Evolutionary conservation across 2,888 invertebrate species (phyloP).

Genomic region (Cremastobaeus sp.): DNA sequence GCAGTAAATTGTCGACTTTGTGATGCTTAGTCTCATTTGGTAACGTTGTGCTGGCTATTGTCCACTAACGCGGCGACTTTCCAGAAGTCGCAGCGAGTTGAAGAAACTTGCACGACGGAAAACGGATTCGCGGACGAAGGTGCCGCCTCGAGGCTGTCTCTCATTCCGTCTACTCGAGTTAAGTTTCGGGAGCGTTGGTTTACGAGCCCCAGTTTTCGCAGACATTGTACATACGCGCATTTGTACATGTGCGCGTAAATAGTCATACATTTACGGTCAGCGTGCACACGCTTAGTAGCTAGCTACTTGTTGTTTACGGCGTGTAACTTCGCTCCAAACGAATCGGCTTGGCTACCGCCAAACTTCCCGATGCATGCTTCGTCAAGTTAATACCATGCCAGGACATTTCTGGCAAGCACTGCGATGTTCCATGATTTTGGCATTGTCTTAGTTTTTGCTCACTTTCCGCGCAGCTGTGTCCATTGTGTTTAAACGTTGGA

Average conservation of each 20-base stretch:
- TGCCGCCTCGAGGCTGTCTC: conserved; percentile 55
- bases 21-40: conserved; percentile 56
- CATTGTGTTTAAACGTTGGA: conserved; percentile 5
- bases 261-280: conserved; percentile 61
- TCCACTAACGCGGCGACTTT: conserved; percentile 60
- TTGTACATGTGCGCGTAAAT: conserved; percentile 57
- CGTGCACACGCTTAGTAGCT: conserved; percentile 63
- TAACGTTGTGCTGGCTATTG: conserved; percentile 48
- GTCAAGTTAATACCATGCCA: conserved; percentile 69
- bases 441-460: conserved; percentile 46
- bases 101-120: conserved; percentile 58
- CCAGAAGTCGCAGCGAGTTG: conserved; percentile 55
- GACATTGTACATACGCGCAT: conserved; percentile 63
- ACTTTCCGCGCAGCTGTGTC: conserved; percentile 26
- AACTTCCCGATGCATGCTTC: conserved; percentile 71
- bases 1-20: conserved; percentile 54
- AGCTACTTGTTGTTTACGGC: conserved; percentile 74
- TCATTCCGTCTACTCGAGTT: conserved; percentile 57
- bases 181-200: conserved; percentile 64
- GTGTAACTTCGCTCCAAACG: conserved; percentile 71
- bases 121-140: conserved; percentile 50
- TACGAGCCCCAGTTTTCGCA: conserved; percentile 70
- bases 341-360: conserved; percentile 68
- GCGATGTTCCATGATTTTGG: conserved; percentile 41
- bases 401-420: conserved; percentile 42